These are phyloP conservation scores for Phainopepla nitens DNA, from an alignment of 2,113 vertebrate species.

Conservation along the genomic window DNA sequence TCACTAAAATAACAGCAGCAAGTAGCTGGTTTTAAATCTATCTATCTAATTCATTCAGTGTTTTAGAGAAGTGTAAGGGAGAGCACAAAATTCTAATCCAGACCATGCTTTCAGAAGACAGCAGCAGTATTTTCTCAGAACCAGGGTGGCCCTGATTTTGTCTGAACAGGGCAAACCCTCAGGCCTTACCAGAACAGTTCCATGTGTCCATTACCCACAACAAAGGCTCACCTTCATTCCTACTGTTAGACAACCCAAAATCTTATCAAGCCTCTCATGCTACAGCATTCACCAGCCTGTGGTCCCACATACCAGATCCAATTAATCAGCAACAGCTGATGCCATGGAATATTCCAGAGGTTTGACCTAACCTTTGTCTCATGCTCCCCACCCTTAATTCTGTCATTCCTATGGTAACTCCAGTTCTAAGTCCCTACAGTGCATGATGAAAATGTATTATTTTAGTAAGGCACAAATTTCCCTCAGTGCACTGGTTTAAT, in stretches of 20 bases:
- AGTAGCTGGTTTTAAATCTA: background rate
- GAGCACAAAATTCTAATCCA: background rate
- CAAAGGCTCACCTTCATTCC: background rate
- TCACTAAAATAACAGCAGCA: background rate
- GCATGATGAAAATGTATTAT: background rate
- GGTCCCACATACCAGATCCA: background rate
- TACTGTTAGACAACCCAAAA: background rate
- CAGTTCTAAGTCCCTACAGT: background rate
- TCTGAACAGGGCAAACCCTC: background rate
- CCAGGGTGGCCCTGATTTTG: background rate
- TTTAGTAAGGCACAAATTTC: background rate
- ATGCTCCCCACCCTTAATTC: background rate
- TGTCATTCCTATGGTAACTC: background rate
- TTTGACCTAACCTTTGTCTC: background rate
- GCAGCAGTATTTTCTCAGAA: background rate
- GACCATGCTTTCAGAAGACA: background rate
- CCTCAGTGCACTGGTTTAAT: background rate
- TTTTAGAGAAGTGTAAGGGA: background rate
- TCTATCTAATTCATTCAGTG: background rate
- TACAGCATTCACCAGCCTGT: background rate
- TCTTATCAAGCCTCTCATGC: background rate
- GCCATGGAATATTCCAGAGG: background rate
- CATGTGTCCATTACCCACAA: background rate
- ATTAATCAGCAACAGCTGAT: rapidly evolving
- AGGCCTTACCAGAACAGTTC: background rate